phyloP scores from a whole-genome alignment of 2,797 vertebrate genomes.

The Melanotaenia parkinsoni region DNA sequence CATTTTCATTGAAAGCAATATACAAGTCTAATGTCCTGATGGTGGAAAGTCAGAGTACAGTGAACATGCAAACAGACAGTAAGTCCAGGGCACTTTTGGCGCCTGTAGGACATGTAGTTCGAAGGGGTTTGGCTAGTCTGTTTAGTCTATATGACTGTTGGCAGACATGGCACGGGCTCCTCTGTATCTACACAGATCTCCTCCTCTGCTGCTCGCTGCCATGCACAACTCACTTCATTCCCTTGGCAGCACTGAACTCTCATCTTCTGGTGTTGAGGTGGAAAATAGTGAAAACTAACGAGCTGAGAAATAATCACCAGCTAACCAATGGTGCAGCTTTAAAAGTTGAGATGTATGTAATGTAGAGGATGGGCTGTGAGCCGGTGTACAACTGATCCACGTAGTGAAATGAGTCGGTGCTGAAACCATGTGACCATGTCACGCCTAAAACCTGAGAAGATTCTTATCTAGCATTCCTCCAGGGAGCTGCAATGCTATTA shows the following conservation, averaged over 20 bases:
- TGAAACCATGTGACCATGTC: constrained; percentile 2
- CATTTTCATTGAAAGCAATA: constrained; percentile 53
- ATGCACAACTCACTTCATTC: constrained; percentile 23
- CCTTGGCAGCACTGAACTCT: constrained; percentile 18
- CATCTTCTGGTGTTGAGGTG: constrained; percentile 25
- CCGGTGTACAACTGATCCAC: constrained; percentile 12
- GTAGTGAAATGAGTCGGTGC: constrained; percentile 4
- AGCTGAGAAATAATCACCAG: constrained; percentile 30
- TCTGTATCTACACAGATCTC: constrained; percentile 50
- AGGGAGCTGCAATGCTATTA: constrained; percentile 49
- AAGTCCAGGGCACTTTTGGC: constrained; percentile 53
- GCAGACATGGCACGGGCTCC: constrained; percentile 66
- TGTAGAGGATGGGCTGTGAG: constrained; percentile 4
- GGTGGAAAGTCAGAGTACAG: constrained; percentile 7
- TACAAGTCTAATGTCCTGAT: constrained; percentile 48
- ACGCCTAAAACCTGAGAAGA: constrained; percentile 32
- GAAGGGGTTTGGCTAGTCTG: constrained; percentile 59
- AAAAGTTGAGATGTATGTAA: constrained; percentile 7
- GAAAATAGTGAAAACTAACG: constrained; percentile 33
- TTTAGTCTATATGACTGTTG: constrained; percentile 74
- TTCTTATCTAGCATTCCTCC: constrained; percentile 42
- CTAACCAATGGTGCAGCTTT: constrained; percentile 12
- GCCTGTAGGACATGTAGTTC: constrained; percentile 42
- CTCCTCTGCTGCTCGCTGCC: constrained; percentile 30
- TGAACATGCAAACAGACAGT: constrained; percentile 59